Conservation (phyloP, 1,140 invertebrate species). For the Rhagoletis zephyria region DNA sequence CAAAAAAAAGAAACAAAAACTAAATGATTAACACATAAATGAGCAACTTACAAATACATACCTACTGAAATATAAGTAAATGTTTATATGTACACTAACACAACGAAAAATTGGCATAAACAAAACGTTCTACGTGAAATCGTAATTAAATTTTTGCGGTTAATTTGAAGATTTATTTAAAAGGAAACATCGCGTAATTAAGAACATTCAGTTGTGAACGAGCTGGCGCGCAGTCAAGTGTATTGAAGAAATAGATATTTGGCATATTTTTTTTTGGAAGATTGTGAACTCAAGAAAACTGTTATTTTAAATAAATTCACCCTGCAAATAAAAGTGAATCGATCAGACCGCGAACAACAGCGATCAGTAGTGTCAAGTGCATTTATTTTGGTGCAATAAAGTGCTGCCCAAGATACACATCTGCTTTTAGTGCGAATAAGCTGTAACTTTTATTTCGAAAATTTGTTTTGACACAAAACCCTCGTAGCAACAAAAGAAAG, state of each 20-base stretch:
- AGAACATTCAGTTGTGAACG: constrained; percentile 59
- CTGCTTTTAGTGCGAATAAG: background rate
- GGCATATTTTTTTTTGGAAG: background rate
- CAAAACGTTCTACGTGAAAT: constrained; percentile 5
- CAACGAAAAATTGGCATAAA: constrained; percentile 16
- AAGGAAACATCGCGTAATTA: constrained; percentile 53
- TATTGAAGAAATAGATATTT: background rate
- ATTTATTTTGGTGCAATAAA: background rate
- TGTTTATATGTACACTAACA: background rate
- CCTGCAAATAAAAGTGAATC: background rate
- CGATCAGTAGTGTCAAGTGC: background rate
- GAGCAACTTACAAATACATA: background rate
- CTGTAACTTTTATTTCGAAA: background rate
- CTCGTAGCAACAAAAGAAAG: constrained; percentile 2
- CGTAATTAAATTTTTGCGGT: constrained; percentile 18
- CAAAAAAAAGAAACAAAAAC: constrained; percentile 17
- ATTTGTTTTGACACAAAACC: background rate
- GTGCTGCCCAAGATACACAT: background rate
- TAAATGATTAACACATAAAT: background rate
- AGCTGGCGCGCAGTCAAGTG: constrained; percentile 48
- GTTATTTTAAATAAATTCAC: background rate
- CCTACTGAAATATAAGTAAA: background rate
- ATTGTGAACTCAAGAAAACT: background rate
- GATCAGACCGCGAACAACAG: background rate
- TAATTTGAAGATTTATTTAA: constrained; percentile 50